Conservation (phyloP, 2,888 invertebrate species). For the Lissonota sp. region DNA sequence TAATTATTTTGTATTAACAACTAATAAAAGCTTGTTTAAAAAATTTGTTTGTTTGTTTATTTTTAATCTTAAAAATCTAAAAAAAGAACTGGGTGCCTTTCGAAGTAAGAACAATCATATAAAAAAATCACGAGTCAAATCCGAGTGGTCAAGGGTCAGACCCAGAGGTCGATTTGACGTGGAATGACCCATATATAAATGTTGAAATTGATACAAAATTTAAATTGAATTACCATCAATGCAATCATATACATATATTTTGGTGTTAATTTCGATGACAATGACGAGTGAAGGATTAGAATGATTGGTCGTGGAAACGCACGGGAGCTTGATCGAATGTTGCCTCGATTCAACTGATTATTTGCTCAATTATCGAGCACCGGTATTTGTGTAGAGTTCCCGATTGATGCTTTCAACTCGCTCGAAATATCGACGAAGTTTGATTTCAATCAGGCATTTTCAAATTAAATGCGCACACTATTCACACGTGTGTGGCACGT, state of each 20-base stretch:
- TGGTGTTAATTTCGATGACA: neutral
- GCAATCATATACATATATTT: neutral
- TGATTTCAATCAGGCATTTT: conserved; percentile 19
- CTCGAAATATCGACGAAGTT: neutral
- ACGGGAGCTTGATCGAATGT: neutral
- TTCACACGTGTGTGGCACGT: neutral
- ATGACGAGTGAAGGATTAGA: neutral
- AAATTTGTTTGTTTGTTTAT: too few species aligned
- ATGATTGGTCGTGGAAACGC: neutral
- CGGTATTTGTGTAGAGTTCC: conserved; percentile 4
- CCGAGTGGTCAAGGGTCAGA: too few species aligned
- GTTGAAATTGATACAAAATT: too few species aligned
- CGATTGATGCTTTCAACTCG: conserved; percentile 15
- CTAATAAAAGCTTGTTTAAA: too few species aligned
- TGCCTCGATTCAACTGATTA: neutral
- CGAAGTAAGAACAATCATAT: too few species aligned
- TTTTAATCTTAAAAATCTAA: too few species aligned
- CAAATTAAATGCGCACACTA: conserved; percentile 2
- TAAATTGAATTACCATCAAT: too few species aligned
- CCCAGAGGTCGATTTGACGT: too few species aligned
- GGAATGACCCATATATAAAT: too few species aligned
- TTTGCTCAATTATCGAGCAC: conserved; percentile 15
- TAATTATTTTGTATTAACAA: too few species aligned
- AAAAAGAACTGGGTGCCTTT: too few species aligned
- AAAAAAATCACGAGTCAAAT: too few species aligned